Base-by-base conservation (phyloP, 2,113 vertebrate genomes). In the Apistogramma diplotaenia region DNA sequence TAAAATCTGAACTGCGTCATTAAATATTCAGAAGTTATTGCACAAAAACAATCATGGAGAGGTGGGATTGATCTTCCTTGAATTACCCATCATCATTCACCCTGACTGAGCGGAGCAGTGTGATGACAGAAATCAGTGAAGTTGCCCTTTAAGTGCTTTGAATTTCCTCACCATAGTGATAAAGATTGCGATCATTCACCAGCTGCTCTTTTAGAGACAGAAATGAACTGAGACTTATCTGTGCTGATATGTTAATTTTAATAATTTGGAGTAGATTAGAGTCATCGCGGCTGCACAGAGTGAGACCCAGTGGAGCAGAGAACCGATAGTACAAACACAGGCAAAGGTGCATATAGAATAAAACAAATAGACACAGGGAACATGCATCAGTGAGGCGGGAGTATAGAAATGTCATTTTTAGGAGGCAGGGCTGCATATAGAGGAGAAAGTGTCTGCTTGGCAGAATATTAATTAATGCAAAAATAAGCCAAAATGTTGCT, bases 401-500 rank as follows among this genome's bases (percentile, higher is more conserved):
- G 16, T 37, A 27, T 35, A n/a, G 18, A 51, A 37, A 78, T 74
- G 18, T 59, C 3, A 15, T 35, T 71, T 71, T 72, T 29, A 13
- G 56, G n/a, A 72, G 23, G 18, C 9, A 2, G 9, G 16, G 1
- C 53, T 54, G 53, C 21, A 54, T 23, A 54, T 21, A 19, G 25
- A 53, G 59, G 25, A 49, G n/a, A 55, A 54, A 25, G 1, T 16
- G 46, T 35, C 61, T 72, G 18, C 21, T 2, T 18, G 5, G 79
- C 55, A 82, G 73, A 74, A 83, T 85, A 84, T 78, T 79, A 84
- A 87, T 87, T 79, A 54, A 23, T 29, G 12, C 18, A 60, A 59
- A 74, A 70, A 79, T 10, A 10, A 33, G 65, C 15, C 29, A 3
- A 58, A 53, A 70, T 12, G 1, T 16, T 77, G 25, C 3, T 61